Evolutionary conservation across 2,888 invertebrate genomes (phyloP), one percentile per base, ranked within the genome.

Genomic region (Tenthredo distinguenda): DNA sequence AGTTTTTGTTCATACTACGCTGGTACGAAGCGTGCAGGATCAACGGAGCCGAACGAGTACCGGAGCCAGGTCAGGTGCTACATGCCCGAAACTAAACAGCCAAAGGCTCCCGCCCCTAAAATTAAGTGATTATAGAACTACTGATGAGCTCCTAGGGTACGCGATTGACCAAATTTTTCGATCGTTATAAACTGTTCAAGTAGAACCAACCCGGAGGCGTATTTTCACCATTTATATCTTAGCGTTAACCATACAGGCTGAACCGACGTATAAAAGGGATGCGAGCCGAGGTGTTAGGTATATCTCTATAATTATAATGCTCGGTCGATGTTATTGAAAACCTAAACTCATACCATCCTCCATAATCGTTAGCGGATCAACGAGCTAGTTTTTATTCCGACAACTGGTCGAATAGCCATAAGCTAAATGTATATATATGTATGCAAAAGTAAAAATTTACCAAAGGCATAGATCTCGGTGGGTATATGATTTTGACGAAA

Each of bases 101-200:
- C 84, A 10, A 18, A 31, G 71, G 72, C 68, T 50, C 47, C 26
- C 76, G 68, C 85, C 76, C 81, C 85, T 68, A 47, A 71, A 82
- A 85, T 85, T 85, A 82, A 85, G 85, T 85, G 85, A 85, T 85
- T 85, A 85, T 43, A 58, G 55, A 37, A 58, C 68, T 55, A 55
- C 85, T 81, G 85, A 85, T 81, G 85, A 85, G 85, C 85, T 77
- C 77, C 76, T 58, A 21, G 34, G 18, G 26, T 68, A 65, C 65
- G 65, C 65, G 47, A 62, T 26, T 34, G 34, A 34, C 40, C 37
- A 40, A 34, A 81, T 81, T 40, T 43, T 81, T 62, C 77, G 77
- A 77, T 77, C 55, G n/a, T 77, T 77, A 77, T 68, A 68, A 68
- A 77, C 77, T 43, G 31, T 77, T 77, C 77, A 18, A 68, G 1